These are phyloP conservation scores for Chiroxiphia lanceolata DNA, from an alignment of 2,797 vertebrate species.

Conservation along the genomic window DNA sequence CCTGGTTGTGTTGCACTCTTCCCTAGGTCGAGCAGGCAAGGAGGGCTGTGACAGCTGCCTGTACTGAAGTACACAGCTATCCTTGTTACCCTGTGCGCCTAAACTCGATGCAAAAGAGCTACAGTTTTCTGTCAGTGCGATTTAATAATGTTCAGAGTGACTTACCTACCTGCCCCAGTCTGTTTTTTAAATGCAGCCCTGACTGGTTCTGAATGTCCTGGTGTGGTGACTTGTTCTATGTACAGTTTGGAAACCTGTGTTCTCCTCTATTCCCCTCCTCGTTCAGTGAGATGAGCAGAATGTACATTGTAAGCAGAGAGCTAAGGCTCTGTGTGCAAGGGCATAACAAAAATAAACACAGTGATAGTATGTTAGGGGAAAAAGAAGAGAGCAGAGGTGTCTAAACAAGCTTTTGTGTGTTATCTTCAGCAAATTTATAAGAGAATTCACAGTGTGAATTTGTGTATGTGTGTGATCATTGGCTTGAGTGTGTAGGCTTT, in stretches of 20 bases:
- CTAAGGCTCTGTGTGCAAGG: neutral
- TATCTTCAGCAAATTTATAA: neutral
- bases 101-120: neutral
- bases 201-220: neutral
- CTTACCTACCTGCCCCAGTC: neutral
- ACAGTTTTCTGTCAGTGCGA: neutral
- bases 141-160: neutral
- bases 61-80: neutral
- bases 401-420: neutral
- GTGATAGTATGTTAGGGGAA: neutral
- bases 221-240: neutral
- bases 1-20: neutral
- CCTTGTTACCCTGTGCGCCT: neutral
- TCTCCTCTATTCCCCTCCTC: neutral
- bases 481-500: neutral
- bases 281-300: neutral
- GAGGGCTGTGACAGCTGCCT: neutral
- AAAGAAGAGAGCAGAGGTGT: neutral
- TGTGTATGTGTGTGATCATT: neutral
- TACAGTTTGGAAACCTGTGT: neutral
- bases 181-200: neutral
- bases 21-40: neutral
- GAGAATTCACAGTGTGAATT: constrained; percentile 8
- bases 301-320: neutral
- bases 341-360: neutral